Base-by-base conservation (phyloP, 1,140 invertebrate species). In the Saccostrea echinata region DNA sequence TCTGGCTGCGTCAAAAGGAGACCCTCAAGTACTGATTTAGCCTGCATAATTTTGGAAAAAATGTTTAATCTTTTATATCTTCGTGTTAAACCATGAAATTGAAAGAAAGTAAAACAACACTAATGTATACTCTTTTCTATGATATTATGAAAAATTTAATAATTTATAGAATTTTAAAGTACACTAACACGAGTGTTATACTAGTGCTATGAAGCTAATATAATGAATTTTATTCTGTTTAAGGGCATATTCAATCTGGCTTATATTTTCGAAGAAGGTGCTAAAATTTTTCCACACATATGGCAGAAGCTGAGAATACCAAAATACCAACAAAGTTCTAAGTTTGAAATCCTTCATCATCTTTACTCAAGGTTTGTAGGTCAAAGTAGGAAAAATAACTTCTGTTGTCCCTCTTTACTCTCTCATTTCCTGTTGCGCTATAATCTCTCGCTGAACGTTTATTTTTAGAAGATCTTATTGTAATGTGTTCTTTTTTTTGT, bases 1-100 rank as follows among this genome's bases (percentile, higher is more conserved):
- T 3, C 51, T 87, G 16, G 93, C 94, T 27, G 94, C 93, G 8
- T 51, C 81, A 1, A 94, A 92, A 88, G 87, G 91, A 43, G 93
- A 94, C 81, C 94, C 94, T 11, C 94, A 95, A 76, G 94, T 95
- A 91, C 12, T 43, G 3, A 55, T 84, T 84, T 27, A 3, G 43
- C 43, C 4, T 43, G 9, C 43, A 43, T 43, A 6, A 9, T 43
- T 43, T 43, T 43, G 43, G 6, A 43, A 43, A 43, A 43, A 43
- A 43, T 43, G 43, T 6, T 43, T 43, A 8, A 43, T 43, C 43
- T 43, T 43, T 43, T 3, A 43, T 43, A 8, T 43, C 43, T 43
- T 9, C 9, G 9, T 9, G 43, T 43, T 9, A 8, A 43, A 43
- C 43, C 43, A 3, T 43, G 9, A 43, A 43, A 43, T 43, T 6